phyloP scores from a whole-genome alignment of 2,888 invertebrate genomes.

The Rhodophaea formosa region DNA sequence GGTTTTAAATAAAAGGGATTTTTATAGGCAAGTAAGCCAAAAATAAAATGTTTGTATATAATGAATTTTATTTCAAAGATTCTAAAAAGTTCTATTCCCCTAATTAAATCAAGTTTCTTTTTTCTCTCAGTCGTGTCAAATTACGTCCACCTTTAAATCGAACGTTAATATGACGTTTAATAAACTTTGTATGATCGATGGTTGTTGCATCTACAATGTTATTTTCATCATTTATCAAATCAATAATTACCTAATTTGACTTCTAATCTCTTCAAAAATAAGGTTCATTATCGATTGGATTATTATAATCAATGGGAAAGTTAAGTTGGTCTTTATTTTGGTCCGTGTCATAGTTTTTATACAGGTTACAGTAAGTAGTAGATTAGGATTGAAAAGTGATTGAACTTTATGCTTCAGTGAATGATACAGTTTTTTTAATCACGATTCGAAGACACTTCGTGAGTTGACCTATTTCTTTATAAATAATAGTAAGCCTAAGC shows the following conservation, averaged over 20 bases:
- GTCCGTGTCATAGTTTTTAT: conserved; percentile 49
- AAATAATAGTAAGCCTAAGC: background rate
- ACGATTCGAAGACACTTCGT: background rate
- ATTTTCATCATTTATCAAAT: conserved; percentile 16
- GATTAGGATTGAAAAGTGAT: conserved; percentile 45
- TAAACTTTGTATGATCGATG: conserved; percentile 67
- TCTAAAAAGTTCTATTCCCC: background rate
- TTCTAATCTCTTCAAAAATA: conserved; percentile 30
- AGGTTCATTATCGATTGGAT: conserved; percentile 31
- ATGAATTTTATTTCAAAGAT: background rate
- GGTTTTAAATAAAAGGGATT: too few relatives aligned
- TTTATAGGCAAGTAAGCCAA: too few relatives aligned
- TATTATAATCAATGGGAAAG: conserved; percentile 19
- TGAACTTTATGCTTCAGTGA: conserved; percentile 64
- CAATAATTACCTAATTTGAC: conserved; percentile 9
- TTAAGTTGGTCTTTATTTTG: conserved; percentile 35
- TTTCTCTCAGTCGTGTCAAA: conserved; percentile 47
- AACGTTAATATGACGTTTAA: conserved; percentile 68
- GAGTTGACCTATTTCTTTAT: conserved; percentile 7
- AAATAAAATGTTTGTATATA: too few relatives aligned
- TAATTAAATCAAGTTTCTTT: conserved; percentile 8
- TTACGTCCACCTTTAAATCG: conserved; percentile 54
- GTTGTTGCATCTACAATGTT: conserved; percentile 36
- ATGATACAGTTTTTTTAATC: conserved; percentile 32
- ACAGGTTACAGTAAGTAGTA: conserved; percentile 47